phyloP scores from a whole-genome alignment of 2,888 invertebrate genomes.

The Volucella zonaria region DNA sequence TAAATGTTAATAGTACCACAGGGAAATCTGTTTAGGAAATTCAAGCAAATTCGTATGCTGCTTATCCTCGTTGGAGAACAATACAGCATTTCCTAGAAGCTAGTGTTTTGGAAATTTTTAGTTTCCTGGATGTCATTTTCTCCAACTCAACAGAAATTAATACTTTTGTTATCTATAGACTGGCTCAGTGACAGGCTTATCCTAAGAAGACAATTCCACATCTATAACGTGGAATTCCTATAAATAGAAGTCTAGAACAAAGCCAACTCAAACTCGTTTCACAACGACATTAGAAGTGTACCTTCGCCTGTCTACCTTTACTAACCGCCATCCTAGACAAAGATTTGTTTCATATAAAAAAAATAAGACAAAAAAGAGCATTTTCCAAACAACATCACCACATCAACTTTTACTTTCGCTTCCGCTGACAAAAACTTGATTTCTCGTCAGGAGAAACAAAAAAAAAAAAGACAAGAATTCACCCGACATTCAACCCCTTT shows the following conservation, averaged over 20 bases:
- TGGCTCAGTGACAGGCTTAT: too few species aligned
- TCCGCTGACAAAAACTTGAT: slow-evolving; percentile 60
- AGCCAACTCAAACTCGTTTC: slow-evolving; percentile 31
- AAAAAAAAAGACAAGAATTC: slow-evolving; percentile 5
- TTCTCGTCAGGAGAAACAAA: slow-evolving; percentile 31
- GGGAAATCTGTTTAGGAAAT: too few species aligned
- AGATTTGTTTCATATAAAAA: slow-evolving; percentile 50
- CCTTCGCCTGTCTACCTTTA: neutral
- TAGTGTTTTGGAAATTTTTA: too few species aligned
- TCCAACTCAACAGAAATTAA: too few species aligned
- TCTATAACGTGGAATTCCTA: neutral
- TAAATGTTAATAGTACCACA: too few species aligned
- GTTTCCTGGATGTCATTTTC: too few species aligned
- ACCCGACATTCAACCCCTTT: slow-evolving; percentile 62
- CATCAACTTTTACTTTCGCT: slow-evolving; percentile 68
- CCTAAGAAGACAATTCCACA: neutral
- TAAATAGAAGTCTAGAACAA: slow-evolving; percentile 34
- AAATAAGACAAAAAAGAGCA: slow-evolving; percentile 31
- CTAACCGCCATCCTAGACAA: slow-evolving; percentile 35
- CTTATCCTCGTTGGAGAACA: too few species aligned
- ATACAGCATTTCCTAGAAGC: too few species aligned
- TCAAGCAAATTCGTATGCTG: too few species aligned
- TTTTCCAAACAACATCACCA: slow-evolving; percentile 20
- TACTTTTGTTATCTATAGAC: too few species aligned
- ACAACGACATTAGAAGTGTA: slow-evolving; percentile 56